phyloP scores from a whole-genome alignment of 23 tunicate genomes.

The Halocynthia aurantium region DNA sequence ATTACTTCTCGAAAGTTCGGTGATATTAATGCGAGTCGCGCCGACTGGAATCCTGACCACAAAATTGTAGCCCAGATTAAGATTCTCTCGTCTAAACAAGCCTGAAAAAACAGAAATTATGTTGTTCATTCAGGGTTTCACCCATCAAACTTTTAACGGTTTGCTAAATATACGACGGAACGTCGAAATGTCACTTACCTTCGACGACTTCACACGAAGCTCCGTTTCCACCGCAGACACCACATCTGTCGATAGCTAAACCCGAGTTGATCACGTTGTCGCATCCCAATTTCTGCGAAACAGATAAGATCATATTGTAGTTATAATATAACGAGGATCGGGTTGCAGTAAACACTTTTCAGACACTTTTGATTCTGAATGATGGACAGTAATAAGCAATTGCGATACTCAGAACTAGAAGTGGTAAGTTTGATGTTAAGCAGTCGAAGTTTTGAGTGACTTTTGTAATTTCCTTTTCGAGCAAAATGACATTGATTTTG shows the following conservation, averaged over 20 bases:
- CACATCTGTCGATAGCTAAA: background rate
- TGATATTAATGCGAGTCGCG: slow-evolving; percentile 1
- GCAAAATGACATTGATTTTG: no score
- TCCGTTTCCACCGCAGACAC: slow-evolving; percentile 5
- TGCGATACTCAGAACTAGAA: no score
- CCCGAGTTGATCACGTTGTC: slow-evolving; percentile 7
- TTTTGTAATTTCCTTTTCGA: no score
- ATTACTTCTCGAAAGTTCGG: background rate
- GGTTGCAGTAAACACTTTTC: no score
- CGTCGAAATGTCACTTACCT: background rate
- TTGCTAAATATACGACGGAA: background rate
- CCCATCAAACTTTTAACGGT: background rate
- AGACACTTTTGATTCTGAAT: no score
- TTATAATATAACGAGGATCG: no score
- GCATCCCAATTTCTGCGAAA: slow-evolving; percentile 6
- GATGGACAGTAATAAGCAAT: no score
- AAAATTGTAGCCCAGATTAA: slow-evolving; percentile 4
- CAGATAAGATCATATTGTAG: background rate
- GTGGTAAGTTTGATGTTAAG: no score
- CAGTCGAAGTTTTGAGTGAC: no score
- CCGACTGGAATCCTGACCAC: background rate
- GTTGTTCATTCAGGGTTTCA: background rate
- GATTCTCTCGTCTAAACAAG: background rate
- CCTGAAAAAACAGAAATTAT: background rate
- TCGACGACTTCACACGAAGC: background rate